Base-by-base conservation (phyloP, 2,888 invertebrate species). In the Drosophila quinaria region DNA sequence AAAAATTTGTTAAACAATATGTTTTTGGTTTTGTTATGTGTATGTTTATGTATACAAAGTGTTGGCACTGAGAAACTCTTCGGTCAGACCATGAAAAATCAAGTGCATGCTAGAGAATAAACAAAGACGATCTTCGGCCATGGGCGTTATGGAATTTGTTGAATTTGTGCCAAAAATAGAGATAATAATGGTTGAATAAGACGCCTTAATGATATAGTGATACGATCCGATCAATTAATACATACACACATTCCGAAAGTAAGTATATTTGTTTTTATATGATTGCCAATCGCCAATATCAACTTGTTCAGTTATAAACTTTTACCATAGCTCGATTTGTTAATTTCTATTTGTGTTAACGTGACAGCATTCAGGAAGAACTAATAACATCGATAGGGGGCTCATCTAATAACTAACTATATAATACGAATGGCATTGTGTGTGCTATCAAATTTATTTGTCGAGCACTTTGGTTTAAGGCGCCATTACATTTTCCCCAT, bases 21-120 rank as follows among this genome's bases (percentile, higher is more conserved):
- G 42, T 58, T 37, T 50, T 35, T 25, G 25, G n/a, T 10, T 29
- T 15, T 60, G 33, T 35, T 54, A 13, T 35, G 4, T 31, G 2
- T 29, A 0, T 13, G 15, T 47, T 33, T 35, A 29, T 58, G 22
- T 66, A 66, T 54, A 66, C 66, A 61, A 67, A 62, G 22, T 22
- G 9, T 59, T 73, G 73, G 67, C 73, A 74, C 63, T 74, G 74
- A 63, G 63, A 13, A 61, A 49, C 69, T 64, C 74, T 74, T 63
- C 35, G 63, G 39, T n/a, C 44, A 58, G 74, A 46, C 74, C 74
- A 74, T 74, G 74, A 74, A 69, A 61, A 61, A 69, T 61, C 74
- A 74, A 74, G 74, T 74, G 74, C 74, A 69, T 52, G 59, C 59
- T 31, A 64, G 64, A 74, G 64, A 69, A 74, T 74, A 74, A 74